Evolutionary conservation across 2,113 vertebrate genomes (phyloP), one percentile per base, ranked within the genome.

Genomic region (Marmota monax): DNA sequence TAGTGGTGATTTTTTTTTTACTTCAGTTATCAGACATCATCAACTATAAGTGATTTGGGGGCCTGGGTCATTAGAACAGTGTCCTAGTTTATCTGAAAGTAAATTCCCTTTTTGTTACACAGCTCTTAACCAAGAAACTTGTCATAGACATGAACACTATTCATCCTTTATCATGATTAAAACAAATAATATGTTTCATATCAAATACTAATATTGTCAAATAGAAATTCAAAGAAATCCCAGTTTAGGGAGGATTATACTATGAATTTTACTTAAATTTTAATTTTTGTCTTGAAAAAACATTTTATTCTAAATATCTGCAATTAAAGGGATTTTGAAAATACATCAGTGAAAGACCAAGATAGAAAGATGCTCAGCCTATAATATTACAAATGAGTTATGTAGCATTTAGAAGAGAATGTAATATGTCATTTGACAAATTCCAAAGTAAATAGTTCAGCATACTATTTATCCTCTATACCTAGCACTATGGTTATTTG

Each of bases 281-380:
- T 91, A 79, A 51, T 32, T 11, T 34, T 76, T 16, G 2, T 84
- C 14, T 42, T 51, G 27, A 95, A 63, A 17, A 90, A 73, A 63
- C 22, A 72, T 51, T 61, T 91, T 39, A 73, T 74, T 83, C 13
- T 88, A 5, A 65, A 74, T 91, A 34, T 51, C 51, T 83, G 22
- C 91, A 86, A 72, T 91, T 8, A 91, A 78, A 63, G 53, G 5
- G 7, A 61, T 67, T 91, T 91, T 70, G 74, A 86, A 94, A 90
- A 69, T 84, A 13, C 4, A 53, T 84, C 80, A 77, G 58, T 1
- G 69, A 85, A 72, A 85, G n/a, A 32, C 79, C 39, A 90, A 90
- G 72, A 79, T 16, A 39, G 13, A 86, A 85, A 63, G 58, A 65
- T 91, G 42, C 37, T 79, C 72, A 13, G 39, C 27, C 11, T 13